Base-by-base conservation (phyloP, 2,113 vertebrate genomes). In the Daboia siamensis region DNA sequence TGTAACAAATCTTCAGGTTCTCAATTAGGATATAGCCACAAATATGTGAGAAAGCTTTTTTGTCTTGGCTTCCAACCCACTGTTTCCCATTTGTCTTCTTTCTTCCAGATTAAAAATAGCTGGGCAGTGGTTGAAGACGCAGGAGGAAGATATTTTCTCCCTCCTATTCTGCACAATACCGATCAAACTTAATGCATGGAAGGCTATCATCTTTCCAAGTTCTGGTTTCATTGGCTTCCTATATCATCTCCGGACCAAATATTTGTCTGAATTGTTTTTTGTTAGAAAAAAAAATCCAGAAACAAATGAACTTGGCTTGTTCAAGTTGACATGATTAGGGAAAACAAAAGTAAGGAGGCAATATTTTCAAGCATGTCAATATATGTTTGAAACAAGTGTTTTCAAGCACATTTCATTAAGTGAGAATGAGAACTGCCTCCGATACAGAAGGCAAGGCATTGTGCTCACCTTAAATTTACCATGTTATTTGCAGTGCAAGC, bases 211-310 rank as follows among this genome's bases (percentile, higher is more conserved):
- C 69, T n/a, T 90, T 93, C 86, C 54, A 90, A 13, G 23, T 86
- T 33, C 84, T 92, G 86, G 48, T 87, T 20, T 91, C 56, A 87
- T 26, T 88, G 52, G 39, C 20, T 86, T 92, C 44, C 7, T 44
- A 86, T n/a, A 54, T 86, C 86, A 90, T 74, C n/a, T 89, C 11
- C 61, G 29, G 59, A 91, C 87, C 56, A 90, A 86, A 92, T 6
- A 0, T 46, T 64, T 61, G 87, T 87, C 54, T 64, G 88, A 92
- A 1, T 44, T 87, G 74, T 54, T 87, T n/a, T 64, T 94, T 93
- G 21, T 91, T 24, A 21, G 17, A 51, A 90, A 90, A 23, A 91
- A 89, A 92, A 64, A 92, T 86, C 1, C 92, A 95, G 90, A 92
- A 57, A 90, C 0, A 59, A 51, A 91, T 55, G 74, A 92, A 91